Percentiles rank a stretch among this genome's conserved stretches.
phyloP scores from a whole-genome alignment of 2,888 invertebrate species.

The Lingula anatina region DNA sequence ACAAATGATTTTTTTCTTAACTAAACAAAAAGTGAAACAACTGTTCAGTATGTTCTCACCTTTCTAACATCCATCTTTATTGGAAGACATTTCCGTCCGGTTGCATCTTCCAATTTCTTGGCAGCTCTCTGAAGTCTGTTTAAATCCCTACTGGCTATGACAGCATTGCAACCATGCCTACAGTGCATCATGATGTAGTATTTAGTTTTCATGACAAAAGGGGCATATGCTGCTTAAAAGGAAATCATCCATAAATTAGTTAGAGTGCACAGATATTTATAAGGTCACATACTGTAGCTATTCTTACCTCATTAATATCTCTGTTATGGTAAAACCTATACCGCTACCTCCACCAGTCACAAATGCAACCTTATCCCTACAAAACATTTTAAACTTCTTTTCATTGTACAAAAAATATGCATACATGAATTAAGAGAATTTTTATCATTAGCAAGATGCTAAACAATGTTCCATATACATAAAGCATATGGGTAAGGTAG shows the following conservation, averaged over 20 bases:
- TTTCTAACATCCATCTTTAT: constrained; percentile 46
- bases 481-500: no score
- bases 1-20: no score
- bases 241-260: neutral
- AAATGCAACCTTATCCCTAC: constrained; percentile 46
- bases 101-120: constrained; percentile 25
- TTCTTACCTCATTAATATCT: constrained; percentile 44
- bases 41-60: constrained; percentile 27
- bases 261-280: neutral
- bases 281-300: neutral
- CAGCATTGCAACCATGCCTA: constrained; percentile 45
- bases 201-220: no score
- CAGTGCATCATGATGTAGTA: constrained; percentile 2
- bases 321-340: constrained; percentile 49
- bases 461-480: no score
- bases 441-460: no score
- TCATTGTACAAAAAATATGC: no score
- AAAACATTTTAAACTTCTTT: no score
- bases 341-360: constrained; percentile 49
- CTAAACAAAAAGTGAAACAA: no score
- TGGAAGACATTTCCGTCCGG: constrained; percentile 39
- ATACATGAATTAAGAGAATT: no score
- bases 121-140: constrained; percentile 33
- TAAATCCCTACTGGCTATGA: constrained; percentile 42
- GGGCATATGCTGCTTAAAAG: no score